These are phyloP conservation scores for Megalopta genalis DNA, from an alignment of 1,140 invertebrate species.

Conservation along the genomic window DNA sequence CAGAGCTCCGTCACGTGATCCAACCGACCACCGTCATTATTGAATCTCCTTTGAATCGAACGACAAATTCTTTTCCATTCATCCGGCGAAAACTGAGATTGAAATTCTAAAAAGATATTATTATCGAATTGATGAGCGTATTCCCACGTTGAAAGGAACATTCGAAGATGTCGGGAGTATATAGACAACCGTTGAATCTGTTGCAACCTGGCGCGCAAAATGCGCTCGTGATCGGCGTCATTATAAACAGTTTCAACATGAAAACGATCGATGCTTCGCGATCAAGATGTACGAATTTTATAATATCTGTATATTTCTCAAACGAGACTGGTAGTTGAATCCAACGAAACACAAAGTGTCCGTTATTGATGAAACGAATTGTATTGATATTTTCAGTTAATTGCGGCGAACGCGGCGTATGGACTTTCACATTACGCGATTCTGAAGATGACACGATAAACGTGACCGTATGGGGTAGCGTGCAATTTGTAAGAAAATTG, in stretches of 20 bases:
- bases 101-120: neutral
- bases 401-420: constrained; percentile 81
- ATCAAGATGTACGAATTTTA: constrained; percentile 67
- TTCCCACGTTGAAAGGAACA: neutral
- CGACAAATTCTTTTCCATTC: no score
- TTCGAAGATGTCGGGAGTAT: constrained; percentile 70
- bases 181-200: constrained; percentile 67
- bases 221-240: constrained; percentile 74
- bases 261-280: constrained; percentile 68
- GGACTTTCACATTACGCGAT: constrained; percentile 86
- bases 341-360: no score
- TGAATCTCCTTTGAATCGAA: neutral
- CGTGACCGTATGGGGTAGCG: constrained; percentile 84
- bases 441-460: constrained; percentile 85
- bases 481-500: constrained; percentile 81
- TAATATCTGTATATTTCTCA: neutral
- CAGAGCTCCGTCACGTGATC: neutral
- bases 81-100: no score
- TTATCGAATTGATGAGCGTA: neutral
- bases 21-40: no score
- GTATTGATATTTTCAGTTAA: constrained; percentile 49
- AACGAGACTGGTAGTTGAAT: neutral
- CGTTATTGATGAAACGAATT: neutral
- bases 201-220: constrained; percentile 71
- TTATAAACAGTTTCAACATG: constrained; percentile 73